Percentiles rank a stretch among this genome's conserved stretches.
These are phyloP conservation scores for Torymus auratus DNA, from an alignment of 2,888 invertebrate species.

Conservation along the genomic window DNA sequence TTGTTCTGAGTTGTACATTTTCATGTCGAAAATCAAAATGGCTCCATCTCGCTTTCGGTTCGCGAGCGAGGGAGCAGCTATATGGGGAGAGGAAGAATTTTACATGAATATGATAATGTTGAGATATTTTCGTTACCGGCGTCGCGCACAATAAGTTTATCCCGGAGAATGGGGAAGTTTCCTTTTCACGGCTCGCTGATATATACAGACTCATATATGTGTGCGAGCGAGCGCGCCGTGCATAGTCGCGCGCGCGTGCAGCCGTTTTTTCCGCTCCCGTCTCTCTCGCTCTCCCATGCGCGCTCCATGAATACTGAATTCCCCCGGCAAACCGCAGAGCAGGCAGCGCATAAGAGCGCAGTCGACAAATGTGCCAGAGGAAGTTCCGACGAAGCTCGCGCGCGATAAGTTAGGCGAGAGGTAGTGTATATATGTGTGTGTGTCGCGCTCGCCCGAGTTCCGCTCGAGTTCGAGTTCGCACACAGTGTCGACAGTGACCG, in stretches of 20 bases:
- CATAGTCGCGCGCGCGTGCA: not conserved
- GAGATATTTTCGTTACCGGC: constrained; percentile 36
- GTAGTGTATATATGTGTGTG: not conserved
- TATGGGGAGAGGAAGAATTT: not conserved
- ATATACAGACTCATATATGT: too few relatives aligned
- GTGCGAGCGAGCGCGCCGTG: not conserved
- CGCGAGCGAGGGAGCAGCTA: not conserved
- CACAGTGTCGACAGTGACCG: constrained; percentile 54
- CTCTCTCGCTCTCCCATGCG: constrained; percentile 1
- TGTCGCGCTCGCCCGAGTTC: constrained; percentile 42
- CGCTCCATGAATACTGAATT: constrained; percentile 37
- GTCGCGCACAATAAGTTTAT: constrained; percentile 38
- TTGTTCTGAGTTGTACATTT: too few relatives aligned
- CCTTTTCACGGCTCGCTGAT: constrained; percentile 7
- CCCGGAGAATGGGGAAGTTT: constrained; percentile 9
- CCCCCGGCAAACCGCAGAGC: constrained; percentile 18
- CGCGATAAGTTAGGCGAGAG: constrained; percentile 55
- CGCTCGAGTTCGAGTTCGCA: constrained; percentile 39
- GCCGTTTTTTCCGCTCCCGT: not conserved
- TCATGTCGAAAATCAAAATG: too few relatives aligned
- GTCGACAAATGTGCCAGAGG: constrained; percentile 47
- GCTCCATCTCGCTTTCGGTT: too few relatives aligned
- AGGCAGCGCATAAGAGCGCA: constrained; percentile 42
- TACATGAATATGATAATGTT: constrained; percentile 42
- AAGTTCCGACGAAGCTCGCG: constrained; percentile 46